A percentile compares a stretch with the other conserved stretches of the same genome.
Evolutionary conservation across 30 jellyfish, hydroid and myxozoan genomes (phyloP).

Genomic region (Hydractinia echinata): DNA sequence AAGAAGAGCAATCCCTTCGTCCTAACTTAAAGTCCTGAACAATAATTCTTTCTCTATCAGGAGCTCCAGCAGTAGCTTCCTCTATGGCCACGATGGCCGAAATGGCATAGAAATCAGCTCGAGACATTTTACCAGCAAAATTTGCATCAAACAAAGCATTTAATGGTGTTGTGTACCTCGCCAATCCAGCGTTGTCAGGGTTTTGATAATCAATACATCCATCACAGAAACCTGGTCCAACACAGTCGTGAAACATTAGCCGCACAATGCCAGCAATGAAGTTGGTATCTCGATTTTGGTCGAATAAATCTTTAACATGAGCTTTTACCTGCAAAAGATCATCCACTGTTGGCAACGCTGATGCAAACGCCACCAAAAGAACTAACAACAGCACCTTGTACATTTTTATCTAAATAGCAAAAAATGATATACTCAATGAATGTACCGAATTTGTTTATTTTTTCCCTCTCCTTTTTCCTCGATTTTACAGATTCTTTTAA

Average conservation of each 20-base stretch:
- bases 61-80: slow-evolving; percentile 11
- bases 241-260: slow-evolving; percentile 39
- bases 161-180: slow-evolving; percentile 13
- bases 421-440: too few species aligned
- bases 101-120: slow-evolving; percentile 35
- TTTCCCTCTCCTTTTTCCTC: too few species aligned
- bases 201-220: slow-evolving; percentile 27
- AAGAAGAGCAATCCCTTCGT: slow-evolving; percentile 12
- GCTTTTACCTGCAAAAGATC: too few species aligned
- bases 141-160: neutral
- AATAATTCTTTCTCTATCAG: neutral
- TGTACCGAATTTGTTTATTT: too few species aligned
- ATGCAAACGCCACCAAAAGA: too few species aligned
- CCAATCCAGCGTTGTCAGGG: slow-evolving; percentile 25
- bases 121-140: slow-evolving; percentile 15
- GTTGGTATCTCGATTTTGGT: neutral
- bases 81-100: slow-evolving; percentile 14
- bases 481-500: too few species aligned
- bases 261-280: slow-evolving; percentile 37
- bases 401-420: too few species aligned
- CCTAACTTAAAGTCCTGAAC: slow-evolving; percentile 19
- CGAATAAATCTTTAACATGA: too few species aligned
- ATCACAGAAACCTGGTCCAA: slow-evolving; percentile 31
- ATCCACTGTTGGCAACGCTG: too few species aligned
- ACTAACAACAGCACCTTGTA: too few species aligned